Conservation (phyloP, 2,797 vertebrate genomes). For the Naso thynnoides region DNA sequence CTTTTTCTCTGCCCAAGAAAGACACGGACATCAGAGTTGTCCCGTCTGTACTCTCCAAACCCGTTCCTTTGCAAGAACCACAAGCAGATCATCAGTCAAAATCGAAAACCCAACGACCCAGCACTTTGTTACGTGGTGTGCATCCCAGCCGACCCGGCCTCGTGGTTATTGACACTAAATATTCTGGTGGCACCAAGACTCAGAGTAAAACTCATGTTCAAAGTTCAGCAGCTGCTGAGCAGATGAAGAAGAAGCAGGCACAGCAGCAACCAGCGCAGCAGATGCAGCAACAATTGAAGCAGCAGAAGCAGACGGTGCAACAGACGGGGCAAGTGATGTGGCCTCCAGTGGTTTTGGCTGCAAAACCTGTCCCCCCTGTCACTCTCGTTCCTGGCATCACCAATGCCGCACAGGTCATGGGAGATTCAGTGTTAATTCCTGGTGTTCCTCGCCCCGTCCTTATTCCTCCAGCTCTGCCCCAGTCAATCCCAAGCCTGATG, state of each 20-base stretch:
- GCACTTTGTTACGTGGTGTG: constrained; percentile 11
- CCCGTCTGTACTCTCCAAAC: constrained; percentile 44
- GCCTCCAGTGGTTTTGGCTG: constrained; percentile 8
- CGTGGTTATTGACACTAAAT: constrained; percentile 47
- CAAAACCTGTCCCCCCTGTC: background rate
- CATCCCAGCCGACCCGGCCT: constrained; percentile 57
- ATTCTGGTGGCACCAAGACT: background rate
- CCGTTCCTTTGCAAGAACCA: constrained; percentile 40
- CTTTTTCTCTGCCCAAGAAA: constrained; percentile 59
- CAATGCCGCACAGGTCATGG: background rate
- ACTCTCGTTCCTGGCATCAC: background rate
- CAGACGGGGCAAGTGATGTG: background rate
- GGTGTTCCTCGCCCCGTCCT: background rate
- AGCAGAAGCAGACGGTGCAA: background rate
- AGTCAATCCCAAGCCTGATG: background rate
- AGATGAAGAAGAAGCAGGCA: no score
- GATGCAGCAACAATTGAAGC: background rate
- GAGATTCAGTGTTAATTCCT: accelerated
- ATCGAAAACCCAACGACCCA: background rate
- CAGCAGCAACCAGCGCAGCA: background rate
- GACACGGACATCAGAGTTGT: constrained; percentile 51
- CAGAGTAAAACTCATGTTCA: constrained; percentile 19
- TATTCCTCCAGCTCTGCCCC: background rate
- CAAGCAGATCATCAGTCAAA: background rate
- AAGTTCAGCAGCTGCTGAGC: background rate